These are phyloP conservation scores for Sitobion miscanthi DNA, from an alignment of 1,140 invertebrate species.

Conservation along the genomic window DNA sequence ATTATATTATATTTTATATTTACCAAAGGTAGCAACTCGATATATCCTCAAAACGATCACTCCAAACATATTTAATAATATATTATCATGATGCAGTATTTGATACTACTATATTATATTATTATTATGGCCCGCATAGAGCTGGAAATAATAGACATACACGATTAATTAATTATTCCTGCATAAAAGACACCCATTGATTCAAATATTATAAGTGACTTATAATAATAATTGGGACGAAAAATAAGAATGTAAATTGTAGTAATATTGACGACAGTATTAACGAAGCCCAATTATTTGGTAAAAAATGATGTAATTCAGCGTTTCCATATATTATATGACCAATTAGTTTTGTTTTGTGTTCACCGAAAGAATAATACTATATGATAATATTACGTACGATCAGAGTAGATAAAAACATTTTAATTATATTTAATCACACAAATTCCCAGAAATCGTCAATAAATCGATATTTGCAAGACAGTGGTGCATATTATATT, in stretches of 20 bases:
- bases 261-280: neutral
- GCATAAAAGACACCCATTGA: neutral
- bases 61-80: neutral
- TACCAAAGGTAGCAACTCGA: neutral
- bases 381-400: neutral
- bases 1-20: neutral
- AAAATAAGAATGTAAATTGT: neutral
- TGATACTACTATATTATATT: neutral
- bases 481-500: too few relatives aligned
- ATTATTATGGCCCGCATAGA: neutral
- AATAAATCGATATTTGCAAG: neutral
- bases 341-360: neutral
- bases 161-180: neutral
- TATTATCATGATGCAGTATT: neutral
- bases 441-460: neutral
- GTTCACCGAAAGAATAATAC: neutral
- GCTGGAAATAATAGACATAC: rapidly evolving
- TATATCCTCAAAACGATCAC: neutral
- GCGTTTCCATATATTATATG: neutral
- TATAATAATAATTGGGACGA: neutral
- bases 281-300: neutral
- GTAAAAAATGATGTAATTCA: neutral
- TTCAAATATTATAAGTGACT: neutral
- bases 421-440: neutral
- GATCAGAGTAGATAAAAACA: neutral